Evolutionary conservation across 2,888 invertebrate species (phyloP).

Genomic region (Cantharis nigra): DNA sequence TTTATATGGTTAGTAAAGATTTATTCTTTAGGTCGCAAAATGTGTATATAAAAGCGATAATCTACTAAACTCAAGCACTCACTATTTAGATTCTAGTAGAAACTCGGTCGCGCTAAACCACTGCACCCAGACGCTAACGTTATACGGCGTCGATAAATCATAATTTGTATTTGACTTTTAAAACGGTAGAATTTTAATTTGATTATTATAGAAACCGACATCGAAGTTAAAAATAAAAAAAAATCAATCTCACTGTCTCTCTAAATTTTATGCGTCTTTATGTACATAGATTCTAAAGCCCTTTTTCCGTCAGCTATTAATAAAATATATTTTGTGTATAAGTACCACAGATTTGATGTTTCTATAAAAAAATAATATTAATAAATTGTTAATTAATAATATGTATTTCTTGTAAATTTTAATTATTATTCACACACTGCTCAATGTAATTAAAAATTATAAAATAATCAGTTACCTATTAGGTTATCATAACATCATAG

Average conservation of each 20-base stretch:
- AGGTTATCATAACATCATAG: neutral
- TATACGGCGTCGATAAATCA: neutral
- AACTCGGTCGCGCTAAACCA: neutral
- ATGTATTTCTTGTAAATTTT: slow-evolving; percentile 8
- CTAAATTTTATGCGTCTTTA: slow-evolving; percentile 5
- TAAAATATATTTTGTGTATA: slow-evolving; percentile 15
- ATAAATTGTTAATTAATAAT: slow-evolving; percentile 12
- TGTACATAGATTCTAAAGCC: slow-evolving; percentile 26
- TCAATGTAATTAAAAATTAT: slow-evolving; percentile 6
- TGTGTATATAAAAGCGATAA: neutral
- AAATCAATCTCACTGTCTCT: slow-evolving; percentile 9
- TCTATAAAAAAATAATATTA: slow-evolving; percentile 8
- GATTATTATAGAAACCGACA: slow-evolving; percentile 21
- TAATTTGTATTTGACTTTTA: neutral
- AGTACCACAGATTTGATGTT: slow-evolving; percentile 13
- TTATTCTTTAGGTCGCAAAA: neutral
- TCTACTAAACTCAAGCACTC: neutral
- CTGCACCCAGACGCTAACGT: neutral
- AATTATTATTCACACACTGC: slow-evolving; percentile 9
- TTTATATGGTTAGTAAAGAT: neutral
- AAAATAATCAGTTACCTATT: neutral
- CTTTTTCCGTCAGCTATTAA: slow-evolving; percentile 23
- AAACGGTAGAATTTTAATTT: neutral
- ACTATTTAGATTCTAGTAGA: neutral
- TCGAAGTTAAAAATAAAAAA: slow-evolving; percentile 32